Evolutionary conservation across 2,888 invertebrate species (phyloP).

Genomic region (Drosophila mettleri): DNA sequence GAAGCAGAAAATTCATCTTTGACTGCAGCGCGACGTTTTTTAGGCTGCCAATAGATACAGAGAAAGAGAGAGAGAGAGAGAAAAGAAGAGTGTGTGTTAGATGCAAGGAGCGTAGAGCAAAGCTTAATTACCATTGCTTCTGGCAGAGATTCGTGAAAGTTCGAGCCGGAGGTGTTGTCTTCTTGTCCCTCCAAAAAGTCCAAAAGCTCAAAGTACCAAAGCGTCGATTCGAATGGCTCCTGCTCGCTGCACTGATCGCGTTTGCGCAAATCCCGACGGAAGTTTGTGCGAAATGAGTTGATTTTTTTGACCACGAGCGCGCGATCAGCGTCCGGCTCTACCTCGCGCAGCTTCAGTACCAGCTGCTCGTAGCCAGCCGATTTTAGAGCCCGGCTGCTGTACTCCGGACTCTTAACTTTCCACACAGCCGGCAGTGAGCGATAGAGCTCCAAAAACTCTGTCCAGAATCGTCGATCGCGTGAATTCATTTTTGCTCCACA

Average conservation of each 20-base stretch:
- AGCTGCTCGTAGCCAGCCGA: conserved; percentile 49
- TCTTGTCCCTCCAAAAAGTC: conserved; percentile 55
- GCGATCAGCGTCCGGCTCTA: conserved; percentile 56
- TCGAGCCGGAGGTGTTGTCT: not conserved
- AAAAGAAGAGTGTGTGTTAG: not conserved
- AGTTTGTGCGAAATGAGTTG: conserved; percentile 63
- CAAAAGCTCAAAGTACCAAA: conserved; percentile 57
- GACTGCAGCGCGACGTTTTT: conserved; percentile 23
- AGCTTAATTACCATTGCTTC: conserved; percentile 10
- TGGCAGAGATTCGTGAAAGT: not conserved
- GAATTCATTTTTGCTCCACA: conserved; percentile 40
- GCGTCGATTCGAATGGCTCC: conserved; percentile 40
- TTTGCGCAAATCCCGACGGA: conserved; percentile 50
- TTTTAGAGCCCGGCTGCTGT: conserved; percentile 46
- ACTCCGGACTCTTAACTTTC: conserved; percentile 57
- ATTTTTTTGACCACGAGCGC: conserved; percentile 51
- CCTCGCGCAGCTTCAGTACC: conserved; percentile 52
- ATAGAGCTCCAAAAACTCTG: conserved; percentile 58
- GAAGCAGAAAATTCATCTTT: conserved; percentile 17
- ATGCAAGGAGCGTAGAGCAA: not conserved
- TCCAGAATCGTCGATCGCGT: conserved; percentile 59
- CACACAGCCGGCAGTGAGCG: conserved; percentile 60
- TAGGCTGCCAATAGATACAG: conserved; percentile 2
- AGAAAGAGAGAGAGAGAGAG: not conserved
- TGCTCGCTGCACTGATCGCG: conserved; percentile 22